phyloP scores from a whole-genome alignment of 2,888 invertebrate species.

The Polydrusus pterygomalis region DNA sequence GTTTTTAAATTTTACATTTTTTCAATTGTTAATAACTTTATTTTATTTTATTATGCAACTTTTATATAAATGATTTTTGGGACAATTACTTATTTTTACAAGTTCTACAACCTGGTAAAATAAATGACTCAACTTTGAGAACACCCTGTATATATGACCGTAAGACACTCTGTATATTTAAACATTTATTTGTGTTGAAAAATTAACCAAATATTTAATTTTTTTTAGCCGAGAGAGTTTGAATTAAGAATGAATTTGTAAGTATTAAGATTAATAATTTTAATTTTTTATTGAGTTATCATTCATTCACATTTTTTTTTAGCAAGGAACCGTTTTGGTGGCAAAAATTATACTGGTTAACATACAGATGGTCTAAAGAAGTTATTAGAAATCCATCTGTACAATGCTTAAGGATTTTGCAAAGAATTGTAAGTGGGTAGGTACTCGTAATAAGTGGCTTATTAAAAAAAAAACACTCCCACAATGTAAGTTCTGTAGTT shows the following conservation, averaged over 20 bases:
- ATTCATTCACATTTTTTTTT: constrained; percentile 57
- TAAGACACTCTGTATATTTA: too few species aligned
- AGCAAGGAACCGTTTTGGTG: constrained; percentile 81
- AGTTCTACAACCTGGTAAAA: too few species aligned
- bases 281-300: not conserved
- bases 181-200: too few species aligned
- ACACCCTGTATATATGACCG: too few species aligned
- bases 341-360: constrained; percentile 84
- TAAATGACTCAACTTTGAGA: too few species aligned
- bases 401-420: constrained; percentile 83
- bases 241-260: constrained; percentile 61
- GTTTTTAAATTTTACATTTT: too few species aligned
- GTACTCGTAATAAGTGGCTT: not conserved
- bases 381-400: constrained; percentile 87
- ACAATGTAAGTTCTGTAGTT: too few species aligned
- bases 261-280: constrained; percentile 50
- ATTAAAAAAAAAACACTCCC: constrained; percentile 1
- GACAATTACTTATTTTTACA: too few species aligned
- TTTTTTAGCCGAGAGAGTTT: constrained; percentile 59
- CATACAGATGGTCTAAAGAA: constrained; percentile 83
- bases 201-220: not conserved
- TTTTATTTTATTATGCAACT: too few species aligned
- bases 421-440: constrained; percentile 86
- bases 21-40: too few species aligned
- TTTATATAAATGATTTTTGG: too few species aligned